Evolutionary conservation across 2,797 vertebrate genomes (phyloP).

Genomic region (Simalia tracyae): DNA sequence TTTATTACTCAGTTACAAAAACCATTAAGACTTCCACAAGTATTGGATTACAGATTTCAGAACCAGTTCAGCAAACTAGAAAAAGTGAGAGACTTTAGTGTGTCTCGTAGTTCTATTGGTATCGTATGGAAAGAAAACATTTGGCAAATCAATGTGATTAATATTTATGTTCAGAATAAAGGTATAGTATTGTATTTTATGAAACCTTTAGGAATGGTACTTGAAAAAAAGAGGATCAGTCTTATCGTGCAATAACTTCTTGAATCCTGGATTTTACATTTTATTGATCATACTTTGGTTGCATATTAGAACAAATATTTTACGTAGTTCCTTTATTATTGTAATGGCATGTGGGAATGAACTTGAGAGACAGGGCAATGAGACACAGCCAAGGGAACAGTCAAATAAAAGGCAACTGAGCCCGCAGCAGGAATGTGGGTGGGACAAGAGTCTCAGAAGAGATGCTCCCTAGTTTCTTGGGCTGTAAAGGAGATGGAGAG

Average conservation of each 20-base stretch:
- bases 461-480: no score
- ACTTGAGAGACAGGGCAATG: background rate
- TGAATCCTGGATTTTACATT: background rate
- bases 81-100: background rate
- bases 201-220: background rate
- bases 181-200: background rate
- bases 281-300: background rate
- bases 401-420: no score
- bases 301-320: slow-evolving; percentile 23
- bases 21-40: background rate
- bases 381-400: no score
- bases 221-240: background rate
- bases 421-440: no score
- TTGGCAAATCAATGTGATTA: background rate
- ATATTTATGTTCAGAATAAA: background rate
- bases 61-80: background rate
- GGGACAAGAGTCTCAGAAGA: no score
- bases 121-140: background rate
- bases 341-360: background rate
- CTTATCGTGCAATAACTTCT: background rate
- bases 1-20: background rate
- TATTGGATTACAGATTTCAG: background rate
- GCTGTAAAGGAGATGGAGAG: no score
- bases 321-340: slow-evolving; percentile 39
- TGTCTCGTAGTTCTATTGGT: background rate